A percentile compares a stretch with the other conserved stretches of the same genome.
Evolutionary conservation across 2,797 vertebrate genomes (phyloP).

Genomic region (Distichodus sexfasciatus): DNA sequence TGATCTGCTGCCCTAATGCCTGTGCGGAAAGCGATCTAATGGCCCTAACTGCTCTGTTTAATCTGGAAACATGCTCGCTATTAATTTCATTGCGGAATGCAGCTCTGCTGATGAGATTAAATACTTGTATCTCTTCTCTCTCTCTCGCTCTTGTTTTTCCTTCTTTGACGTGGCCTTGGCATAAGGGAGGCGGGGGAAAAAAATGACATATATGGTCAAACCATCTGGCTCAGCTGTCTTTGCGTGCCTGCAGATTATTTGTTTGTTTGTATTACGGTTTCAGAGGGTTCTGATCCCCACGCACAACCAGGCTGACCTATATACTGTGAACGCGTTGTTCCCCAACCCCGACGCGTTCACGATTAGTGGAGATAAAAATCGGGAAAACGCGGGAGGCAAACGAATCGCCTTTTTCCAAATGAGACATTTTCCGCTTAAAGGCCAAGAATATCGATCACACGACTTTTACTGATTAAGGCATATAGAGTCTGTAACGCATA

Average conservation of each 20-base stretch:
- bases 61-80: slow-evolving; percentile 79
- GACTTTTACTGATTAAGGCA: no score
- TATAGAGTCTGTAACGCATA: no score
- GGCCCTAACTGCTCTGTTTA: slow-evolving; percentile 76
- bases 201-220: slow-evolving; percentile 60
- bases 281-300: slow-evolving; percentile 4
- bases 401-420: no score
- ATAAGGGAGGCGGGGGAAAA: no score
- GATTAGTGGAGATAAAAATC: no score
- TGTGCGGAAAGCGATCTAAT: slow-evolving; percentile 81
- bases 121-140: slow-evolving; percentile 51
- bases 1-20: slow-evolving; percentile 75
- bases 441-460: no score
- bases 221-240: slow-evolving; percentile 63
- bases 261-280: background rate
- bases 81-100: slow-evolving; percentile 82
- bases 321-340: slow-evolving; percentile 1
- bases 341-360: no score
- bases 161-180: slow-evolving; percentile 63
- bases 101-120: slow-evolving; percentile 77
- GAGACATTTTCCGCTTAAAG: no score
- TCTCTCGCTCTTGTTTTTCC: slow-evolving; percentile 53
- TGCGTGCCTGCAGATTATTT: slow-evolving; percentile 3
- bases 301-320: slow-evolving; percentile 16
- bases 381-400: no score